phyloP scores from a whole-genome alignment of 2,888 invertebrate genomes.

The Cheilosia soror region DNA sequence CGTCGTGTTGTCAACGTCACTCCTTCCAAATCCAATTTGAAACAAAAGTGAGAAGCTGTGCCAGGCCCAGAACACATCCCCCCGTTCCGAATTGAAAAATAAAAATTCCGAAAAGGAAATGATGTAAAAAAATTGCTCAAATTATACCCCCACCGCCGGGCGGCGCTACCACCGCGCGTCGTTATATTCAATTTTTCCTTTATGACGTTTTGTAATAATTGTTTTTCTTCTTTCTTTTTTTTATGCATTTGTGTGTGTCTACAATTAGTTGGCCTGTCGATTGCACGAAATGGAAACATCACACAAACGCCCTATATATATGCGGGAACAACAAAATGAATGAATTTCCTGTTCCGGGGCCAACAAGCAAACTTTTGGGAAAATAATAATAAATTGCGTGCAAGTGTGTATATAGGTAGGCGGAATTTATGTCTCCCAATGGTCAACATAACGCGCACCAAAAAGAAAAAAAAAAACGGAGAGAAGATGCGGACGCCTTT shows the following conservation, averaged over 20 bases:
- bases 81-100: neutral
- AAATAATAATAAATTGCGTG: conserved; percentile 7
- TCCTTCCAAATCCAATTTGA: conserved; percentile 13
- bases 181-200: conserved; percentile 34
- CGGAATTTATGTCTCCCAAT: conserved; percentile 36
- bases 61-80: neutral
- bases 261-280: conserved; percentile 54
- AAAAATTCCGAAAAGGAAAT: conserved; percentile 28
- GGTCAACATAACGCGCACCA: neutral
- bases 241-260: neutral
- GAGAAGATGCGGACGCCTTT: neutral
- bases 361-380: neutral
- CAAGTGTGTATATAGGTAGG: neutral
- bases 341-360: neutral
- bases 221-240: conserved; percentile 5
- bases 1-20: neutral
- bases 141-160: neutral
- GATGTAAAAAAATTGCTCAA: neutral
- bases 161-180: too few relatives aligned
- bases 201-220: conserved; percentile 19
- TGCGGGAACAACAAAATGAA: neutral
- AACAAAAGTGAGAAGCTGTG: conserved; percentile 31
- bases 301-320: neutral
- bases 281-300: conserved; percentile 32
- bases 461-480: too few relatives aligned